Evolutionary conservation across 2,797 vertebrate species (phyloP).

Genomic region (Kryptopterus vitreolus): DNA sequence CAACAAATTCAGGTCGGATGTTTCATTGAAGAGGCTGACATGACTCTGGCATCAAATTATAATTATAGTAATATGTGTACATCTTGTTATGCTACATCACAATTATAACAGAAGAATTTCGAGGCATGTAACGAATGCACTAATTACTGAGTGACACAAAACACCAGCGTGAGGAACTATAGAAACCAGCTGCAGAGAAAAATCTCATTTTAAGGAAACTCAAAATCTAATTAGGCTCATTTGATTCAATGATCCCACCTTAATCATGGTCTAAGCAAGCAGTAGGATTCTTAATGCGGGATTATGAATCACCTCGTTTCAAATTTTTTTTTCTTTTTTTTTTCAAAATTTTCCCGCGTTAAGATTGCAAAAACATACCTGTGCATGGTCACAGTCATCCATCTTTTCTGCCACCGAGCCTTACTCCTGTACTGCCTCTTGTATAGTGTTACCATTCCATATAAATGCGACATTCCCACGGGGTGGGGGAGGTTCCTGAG

Average conservation of each 20-base stretch:
- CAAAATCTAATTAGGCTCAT: background rate
- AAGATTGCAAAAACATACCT: constrained; percentile 66
- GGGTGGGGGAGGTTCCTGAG: constrained; percentile 39
- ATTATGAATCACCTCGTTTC: background rate
- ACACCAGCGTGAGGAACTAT: background rate
- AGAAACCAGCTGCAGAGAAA: background rate
- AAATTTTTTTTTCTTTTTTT: background rate
- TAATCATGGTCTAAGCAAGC: background rate
- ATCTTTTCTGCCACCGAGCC: constrained; percentile 43
- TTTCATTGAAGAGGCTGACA: background rate
- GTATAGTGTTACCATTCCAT: constrained; percentile 37
- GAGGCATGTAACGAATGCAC: background rate
- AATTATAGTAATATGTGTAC: background rate
- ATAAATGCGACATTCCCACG: constrained; percentile 40
- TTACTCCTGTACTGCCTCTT: constrained; percentile 29
- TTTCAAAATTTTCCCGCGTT: background rate
- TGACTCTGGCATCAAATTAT: background rate
- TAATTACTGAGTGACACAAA: background rate
- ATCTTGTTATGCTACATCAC: background rate
- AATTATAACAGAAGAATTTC: background rate
- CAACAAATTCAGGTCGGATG: constrained; percentile 10
- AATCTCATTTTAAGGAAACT: background rate
- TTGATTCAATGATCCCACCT: background rate
- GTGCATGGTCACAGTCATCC: constrained; percentile 45
- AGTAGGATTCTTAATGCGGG: background rate